Evolutionary conservation across 2,113 vertebrate species (phyloP).

Genomic region (Megaceryle maxima): DNA sequence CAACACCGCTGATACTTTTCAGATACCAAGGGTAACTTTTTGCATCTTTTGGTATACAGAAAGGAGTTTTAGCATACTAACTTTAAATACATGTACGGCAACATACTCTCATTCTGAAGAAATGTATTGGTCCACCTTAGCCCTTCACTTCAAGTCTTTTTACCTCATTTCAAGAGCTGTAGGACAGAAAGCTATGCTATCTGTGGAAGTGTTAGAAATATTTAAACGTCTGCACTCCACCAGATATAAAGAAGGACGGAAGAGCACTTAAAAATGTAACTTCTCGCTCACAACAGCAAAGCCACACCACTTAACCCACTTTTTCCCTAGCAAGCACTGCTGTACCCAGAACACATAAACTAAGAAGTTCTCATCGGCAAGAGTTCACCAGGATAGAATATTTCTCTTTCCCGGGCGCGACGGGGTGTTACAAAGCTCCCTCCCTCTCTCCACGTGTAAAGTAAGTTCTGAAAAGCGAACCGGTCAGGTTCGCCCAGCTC

Average conservation of each 20-base stretch:
- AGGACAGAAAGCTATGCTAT: fast-evolving
- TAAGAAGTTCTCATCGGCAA: background rate
- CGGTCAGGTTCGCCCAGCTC: background rate
- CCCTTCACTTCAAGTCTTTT: background rate
- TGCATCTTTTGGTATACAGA: background rate
- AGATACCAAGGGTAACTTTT: background rate
- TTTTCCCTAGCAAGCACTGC: background rate
- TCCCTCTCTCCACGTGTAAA: background rate
- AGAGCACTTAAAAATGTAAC: background rate
- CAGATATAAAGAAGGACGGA: background rate
- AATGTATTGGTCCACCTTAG: fast-evolving
- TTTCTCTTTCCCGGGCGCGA: background rate
- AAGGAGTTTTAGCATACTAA: background rate
- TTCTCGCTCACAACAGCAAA: background rate
- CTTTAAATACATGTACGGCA: background rate
- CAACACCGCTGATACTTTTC: background rate
- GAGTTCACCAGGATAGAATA: background rate
- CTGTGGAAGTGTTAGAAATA: background rate
- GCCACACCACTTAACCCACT: background rate
- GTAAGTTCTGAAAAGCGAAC: background rate
- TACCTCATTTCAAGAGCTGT: fast-evolving
- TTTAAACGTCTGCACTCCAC: background rate
- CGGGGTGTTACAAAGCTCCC: background rate
- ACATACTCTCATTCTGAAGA: background rate
- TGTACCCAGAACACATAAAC: background rate